Percentiles rank a stretch among this genome's conserved stretches.
phyloP scores from a whole-genome alignment of 2,113 vertebrate genomes.

The Geothlypis trichas region DNA sequence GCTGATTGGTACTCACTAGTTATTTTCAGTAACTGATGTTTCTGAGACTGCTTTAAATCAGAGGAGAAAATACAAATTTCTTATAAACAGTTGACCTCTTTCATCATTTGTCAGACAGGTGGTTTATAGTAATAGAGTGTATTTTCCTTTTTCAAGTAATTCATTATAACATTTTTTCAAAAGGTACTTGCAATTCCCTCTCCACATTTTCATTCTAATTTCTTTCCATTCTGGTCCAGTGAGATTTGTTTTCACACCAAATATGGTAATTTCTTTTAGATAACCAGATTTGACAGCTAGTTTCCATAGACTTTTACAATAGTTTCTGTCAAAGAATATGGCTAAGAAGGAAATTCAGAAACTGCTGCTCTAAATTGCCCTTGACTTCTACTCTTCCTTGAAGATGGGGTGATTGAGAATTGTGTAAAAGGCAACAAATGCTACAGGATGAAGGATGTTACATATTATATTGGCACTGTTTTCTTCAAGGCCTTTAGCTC shows the following conservation, averaged over 20 bases:
- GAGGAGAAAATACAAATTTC: not conserved
- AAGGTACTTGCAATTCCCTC: not conserved
- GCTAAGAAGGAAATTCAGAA: not conserved
- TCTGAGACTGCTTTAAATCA: not conserved
- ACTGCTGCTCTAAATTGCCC: not conserved
- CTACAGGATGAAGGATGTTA: not conserved
- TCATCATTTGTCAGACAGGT: not conserved
- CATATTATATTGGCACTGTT: not conserved
- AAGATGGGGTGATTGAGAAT: not conserved
- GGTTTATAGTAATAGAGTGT: not conserved
- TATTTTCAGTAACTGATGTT: not conserved
- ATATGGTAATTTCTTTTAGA: not conserved
- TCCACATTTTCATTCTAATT: not conserved
- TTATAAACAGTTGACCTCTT: not conserved
- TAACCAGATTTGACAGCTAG: not conserved
- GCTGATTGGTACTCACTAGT: not conserved
- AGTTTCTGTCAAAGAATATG: not conserved
- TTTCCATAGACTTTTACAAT: not conserved
- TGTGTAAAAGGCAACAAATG: not conserved
- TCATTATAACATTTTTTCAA: not conserved
- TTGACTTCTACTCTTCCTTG: not conserved
- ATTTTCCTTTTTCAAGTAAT: not conserved
- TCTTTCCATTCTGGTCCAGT: not conserved
- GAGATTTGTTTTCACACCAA: not conserved
- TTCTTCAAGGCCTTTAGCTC: not conserved